Percentiles rank a stretch among this genome's conserved stretches.
These are phyloP conservation scores for Gymnorhina tibicen DNA, from an alignment of 2,113 vertebrate species.

Conservation along the genomic window DNA sequence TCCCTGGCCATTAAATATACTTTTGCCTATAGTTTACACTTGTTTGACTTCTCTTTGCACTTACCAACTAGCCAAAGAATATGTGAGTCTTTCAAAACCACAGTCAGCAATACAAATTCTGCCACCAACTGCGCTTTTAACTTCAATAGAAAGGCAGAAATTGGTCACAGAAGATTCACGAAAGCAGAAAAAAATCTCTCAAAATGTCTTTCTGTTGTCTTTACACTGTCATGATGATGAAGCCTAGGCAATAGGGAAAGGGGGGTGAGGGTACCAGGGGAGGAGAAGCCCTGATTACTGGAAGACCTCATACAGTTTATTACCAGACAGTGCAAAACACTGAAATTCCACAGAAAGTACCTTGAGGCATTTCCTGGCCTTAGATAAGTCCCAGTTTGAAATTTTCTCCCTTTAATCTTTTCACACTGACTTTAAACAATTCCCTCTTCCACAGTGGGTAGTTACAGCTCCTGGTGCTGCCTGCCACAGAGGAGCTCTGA, in stretches of 20 bases:
- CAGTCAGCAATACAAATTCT: background rate
- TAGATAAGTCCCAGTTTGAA: constrained; percentile 17
- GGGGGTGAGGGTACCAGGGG: rapidly evolving
- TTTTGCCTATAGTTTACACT: background rate
- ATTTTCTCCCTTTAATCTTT: constrained; percentile 25
- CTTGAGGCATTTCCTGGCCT: background rate
- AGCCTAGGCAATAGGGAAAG: background rate
- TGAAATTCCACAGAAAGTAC: background rate
- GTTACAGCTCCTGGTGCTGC: background rate
- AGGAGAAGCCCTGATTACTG: background rate
- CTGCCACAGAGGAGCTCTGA: background rate
- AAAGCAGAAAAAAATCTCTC: background rate
- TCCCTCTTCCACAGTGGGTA: background rate
- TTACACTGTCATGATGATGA: background rate
- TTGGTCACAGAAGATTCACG: background rate
- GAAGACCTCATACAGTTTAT: background rate
- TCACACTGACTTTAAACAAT: background rate
- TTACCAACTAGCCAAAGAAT: background rate
- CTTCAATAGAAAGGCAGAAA: background rate
- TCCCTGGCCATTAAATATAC: background rate
- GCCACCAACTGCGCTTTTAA: background rate
- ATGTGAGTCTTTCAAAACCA: background rate
- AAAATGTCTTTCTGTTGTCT: background rate
- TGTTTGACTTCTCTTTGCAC: background rate
- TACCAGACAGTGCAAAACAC: background rate